Evolutionary conservation across 2,797 vertebrate species (phyloP).

Genomic region (Lophotriccus pileatus): DNA sequence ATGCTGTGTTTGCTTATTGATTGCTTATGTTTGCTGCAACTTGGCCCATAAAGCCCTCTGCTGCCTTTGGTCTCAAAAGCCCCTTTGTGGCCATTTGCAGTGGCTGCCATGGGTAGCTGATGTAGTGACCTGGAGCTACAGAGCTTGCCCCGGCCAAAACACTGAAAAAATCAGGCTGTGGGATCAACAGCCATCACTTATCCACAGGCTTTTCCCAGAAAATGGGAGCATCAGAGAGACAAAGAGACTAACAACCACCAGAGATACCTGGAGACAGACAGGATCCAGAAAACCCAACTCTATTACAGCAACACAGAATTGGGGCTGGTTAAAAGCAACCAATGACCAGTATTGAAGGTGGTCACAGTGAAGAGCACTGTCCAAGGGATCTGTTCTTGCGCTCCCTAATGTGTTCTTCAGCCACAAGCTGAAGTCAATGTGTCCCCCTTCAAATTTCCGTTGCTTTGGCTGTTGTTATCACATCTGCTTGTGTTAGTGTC

Average conservation of each 20-base stretch:
- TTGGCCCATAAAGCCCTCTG: background rate
- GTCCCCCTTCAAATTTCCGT: background rate
- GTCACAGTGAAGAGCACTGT: background rate
- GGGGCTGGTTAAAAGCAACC: background rate
- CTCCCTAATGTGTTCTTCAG: background rate
- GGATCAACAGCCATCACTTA: accelerated
- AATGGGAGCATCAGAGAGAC: background rate
- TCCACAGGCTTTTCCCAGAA: background rate
- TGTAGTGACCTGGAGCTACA: background rate
- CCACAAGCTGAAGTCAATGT: background rate
- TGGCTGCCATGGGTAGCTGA: background rate
- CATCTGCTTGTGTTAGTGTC: background rate
- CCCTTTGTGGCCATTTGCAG: background rate
- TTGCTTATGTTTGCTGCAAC: background rate
- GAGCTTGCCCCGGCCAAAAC: background rate
- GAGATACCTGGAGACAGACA: background rate
- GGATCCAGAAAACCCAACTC: background rate
- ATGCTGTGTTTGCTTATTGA: background rate
- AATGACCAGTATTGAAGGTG: background rate
- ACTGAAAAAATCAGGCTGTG: background rate
- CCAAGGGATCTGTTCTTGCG: background rate
- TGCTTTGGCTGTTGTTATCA: background rate
- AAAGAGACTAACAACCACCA: background rate
- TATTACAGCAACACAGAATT: background rate
- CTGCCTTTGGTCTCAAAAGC: background rate